Evolutionary conservation across 2,113 vertebrate genomes (phyloP), one percentile per base, ranked within the genome.

Genomic region (Crotophaga sulcirostris): DNA sequence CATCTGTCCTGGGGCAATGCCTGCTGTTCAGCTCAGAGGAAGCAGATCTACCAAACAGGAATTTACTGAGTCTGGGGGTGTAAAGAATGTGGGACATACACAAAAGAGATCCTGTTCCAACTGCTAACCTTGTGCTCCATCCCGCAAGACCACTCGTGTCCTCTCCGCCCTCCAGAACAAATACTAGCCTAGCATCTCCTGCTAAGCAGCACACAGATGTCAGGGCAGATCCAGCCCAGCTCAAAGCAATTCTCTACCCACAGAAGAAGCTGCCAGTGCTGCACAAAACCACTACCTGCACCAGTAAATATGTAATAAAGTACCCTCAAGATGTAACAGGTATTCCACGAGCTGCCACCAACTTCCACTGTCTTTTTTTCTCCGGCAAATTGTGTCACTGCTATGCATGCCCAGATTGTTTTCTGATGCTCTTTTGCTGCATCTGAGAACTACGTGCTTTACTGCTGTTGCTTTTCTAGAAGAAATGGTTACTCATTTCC

Each of bases 401-500:
- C 28, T 75, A 0, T 31, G n/a, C 1, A 1, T 72, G 54, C 49
- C 62, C 92, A 42, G 60, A 79, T 51, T 56, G 75, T 49, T 89
- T 94, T 86, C 47, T 56, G 52, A 81, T 55, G 73, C 56, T 95
- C 75, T 86, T 92, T 72, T 84, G 60, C 78, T 42, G 64, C 81
- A 85, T 26, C 58, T 79, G 73, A 94, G 80, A 66, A 90, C 69
- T 63, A 18, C 5, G 45, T 60, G 73, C 70, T 90, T 96, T 42
- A 81, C 45, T 92, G 90, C 56, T 75, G 25, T 12, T 68, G 73
- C 64, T 96, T 72, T 92, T 84, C 76, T 79, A 62, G 36, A 89
- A 90, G 29, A 92, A 93, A 87, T 19, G 56, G 93, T 95, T 96
- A 93, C 88, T 95, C 90, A 93, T 68, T 92, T 90, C 83, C 66